Conservation (phyloP, 2,113 vertebrate genomes). For the Pygoscelis antarcticus region DNA sequence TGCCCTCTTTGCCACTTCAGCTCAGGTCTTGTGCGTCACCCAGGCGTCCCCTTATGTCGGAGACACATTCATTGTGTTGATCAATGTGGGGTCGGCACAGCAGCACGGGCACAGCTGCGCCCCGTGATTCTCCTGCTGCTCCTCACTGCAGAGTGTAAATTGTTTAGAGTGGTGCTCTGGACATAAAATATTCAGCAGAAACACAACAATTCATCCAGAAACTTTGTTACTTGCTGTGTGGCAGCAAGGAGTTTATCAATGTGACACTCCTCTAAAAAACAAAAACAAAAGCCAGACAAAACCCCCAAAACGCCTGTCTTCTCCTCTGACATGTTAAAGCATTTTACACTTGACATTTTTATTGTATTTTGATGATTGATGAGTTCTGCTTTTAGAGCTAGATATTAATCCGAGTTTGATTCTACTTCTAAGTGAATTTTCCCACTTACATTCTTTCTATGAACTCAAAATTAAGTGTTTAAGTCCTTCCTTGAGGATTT, state of each 20-base stretch:
- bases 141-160: background rate
- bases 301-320: background rate
- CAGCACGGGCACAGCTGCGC: background rate
- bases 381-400: background rate
- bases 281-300: background rate
- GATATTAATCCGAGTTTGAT: background rate
- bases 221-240: background rate
- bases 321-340: background rate
- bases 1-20: background rate
- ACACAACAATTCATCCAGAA: background rate
- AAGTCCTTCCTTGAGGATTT: background rate
- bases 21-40: background rate
- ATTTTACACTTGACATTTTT: background rate
- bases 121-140: background rate
- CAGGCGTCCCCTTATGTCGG: accelerated
- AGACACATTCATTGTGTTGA: background rate
- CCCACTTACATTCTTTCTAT: background rate
- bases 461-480: background rate
- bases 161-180: background rate
- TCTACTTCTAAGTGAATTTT: background rate
- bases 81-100: background rate
- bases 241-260: background rate
- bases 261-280: background rate
- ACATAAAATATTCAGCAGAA: background rate
- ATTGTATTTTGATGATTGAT: background rate